A percentile compares a stretch with the other conserved stretches of the same genome.
These are phyloP conservation scores for Ploceus nigricollis DNA, from an alignment of 2,113 vertebrate species.

Conservation along the genomic window DNA sequence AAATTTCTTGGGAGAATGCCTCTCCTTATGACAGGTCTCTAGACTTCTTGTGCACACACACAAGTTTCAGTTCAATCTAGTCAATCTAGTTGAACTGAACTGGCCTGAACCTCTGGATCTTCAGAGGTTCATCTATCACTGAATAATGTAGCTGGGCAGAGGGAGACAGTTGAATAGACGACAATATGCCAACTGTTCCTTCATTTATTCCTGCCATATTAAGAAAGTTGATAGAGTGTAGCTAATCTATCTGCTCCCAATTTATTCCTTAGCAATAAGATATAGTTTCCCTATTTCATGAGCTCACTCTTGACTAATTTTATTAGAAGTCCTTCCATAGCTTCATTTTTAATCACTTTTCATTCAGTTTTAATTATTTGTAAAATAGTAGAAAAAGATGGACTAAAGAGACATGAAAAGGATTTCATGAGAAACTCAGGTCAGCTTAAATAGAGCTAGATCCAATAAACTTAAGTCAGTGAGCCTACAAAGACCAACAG, in stretches of 20 bases:
- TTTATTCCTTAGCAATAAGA: slow-evolving; percentile 46
- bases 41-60: background rate
- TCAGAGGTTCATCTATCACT: background rate
- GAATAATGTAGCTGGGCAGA: background rate
- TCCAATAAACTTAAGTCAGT: background rate
- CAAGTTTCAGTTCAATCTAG: background rate
- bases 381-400: background rate
- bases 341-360: slow-evolving; percentile 17
- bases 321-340: slow-evolving; percentile 42
- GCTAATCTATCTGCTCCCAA: slow-evolving; percentile 62
- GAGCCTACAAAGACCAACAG: background rate
- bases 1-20: background rate
- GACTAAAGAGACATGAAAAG: background rate
- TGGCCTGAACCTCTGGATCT: background rate
- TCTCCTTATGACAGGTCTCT: background rate
- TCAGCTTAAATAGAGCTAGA: slow-evolving; percentile 1
- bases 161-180: background rate
- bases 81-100: background rate
- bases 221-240: slow-evolving; percentile 53
- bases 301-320: slow-evolving; percentile 44
- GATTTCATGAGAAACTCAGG: background rate
- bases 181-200: slow-evolving; percentile 30
- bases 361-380: background rate
- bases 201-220: slow-evolving; percentile 59
- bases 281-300: slow-evolving; percentile 52